Conservation (phyloP, 2,113 vertebrate genomes). For the Centropus unirufus region DNA sequence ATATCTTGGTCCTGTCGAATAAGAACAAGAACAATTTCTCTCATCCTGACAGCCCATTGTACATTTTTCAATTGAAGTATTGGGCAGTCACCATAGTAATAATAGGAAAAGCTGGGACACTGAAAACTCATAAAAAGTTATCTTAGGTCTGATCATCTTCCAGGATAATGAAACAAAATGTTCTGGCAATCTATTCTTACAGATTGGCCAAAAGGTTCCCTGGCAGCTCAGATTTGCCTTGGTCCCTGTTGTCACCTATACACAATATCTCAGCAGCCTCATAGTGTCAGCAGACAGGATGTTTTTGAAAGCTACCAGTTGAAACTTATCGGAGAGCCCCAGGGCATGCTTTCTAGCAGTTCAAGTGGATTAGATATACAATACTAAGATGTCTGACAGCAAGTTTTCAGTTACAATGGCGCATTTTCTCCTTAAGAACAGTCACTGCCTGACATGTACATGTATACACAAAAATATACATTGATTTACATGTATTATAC, state of each 20-base stretch:
- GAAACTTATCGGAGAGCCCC: constrained; percentile 12
- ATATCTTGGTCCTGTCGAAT: neutral
- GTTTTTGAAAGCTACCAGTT: constrained; percentile 3
- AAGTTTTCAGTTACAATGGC: neutral
- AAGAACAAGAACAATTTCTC: neutral
- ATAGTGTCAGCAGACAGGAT: neutral
- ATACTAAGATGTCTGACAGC: neutral
- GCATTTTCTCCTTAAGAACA: neutral
- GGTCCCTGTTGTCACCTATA: neutral
- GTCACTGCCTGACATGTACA: neutral
- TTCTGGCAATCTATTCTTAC: neutral
- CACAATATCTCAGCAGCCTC: neutral
- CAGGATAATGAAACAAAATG: neutral
- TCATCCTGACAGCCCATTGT: neutral
- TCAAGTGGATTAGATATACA: neutral
- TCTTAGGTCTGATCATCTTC: neutral
- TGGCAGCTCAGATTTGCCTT: neutral
- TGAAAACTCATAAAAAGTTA: neutral
- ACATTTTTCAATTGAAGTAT: neutral
- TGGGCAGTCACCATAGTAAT: neutral
- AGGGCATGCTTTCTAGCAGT: constrained; percentile 3
- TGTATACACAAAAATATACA: neutral
- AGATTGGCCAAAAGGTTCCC: neutral
- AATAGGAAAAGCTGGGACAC: neutral
- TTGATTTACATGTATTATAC: neutral